phyloP scores from a whole-genome alignment of 2,113 vertebrate species.

The Mirounga angustirostris region DNA sequence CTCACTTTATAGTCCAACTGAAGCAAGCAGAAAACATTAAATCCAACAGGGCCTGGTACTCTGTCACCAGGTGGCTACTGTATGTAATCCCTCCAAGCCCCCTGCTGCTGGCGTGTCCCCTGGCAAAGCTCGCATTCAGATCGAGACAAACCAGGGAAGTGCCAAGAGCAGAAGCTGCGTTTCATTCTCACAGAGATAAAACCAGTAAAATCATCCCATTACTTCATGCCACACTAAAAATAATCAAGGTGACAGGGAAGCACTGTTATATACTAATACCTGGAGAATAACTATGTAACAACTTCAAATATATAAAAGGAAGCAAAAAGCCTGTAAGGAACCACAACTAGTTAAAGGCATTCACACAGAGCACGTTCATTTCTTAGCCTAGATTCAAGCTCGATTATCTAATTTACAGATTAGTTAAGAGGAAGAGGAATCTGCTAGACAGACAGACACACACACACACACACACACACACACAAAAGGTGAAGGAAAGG shows the following conservation, averaged over 20 bases:
- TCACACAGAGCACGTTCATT: neutral
- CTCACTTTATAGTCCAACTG: neutral
- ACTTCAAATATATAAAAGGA: neutral
- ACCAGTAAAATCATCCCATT: neutral
- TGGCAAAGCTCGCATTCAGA: neutral
- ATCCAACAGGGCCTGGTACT: neutral
- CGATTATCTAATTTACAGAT: neutral
- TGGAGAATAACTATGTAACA: neutral
- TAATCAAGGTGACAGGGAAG: neutral
- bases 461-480: too few species aligned
- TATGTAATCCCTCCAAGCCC: neutral
- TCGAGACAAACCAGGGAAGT: neutral
- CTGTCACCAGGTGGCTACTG: accelerated
- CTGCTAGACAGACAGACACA: neutral
- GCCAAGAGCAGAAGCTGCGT: neutral
- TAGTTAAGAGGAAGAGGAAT: neutral
- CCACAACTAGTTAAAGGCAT: neutral
- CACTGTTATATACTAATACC: neutral
- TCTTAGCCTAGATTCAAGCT: neutral
- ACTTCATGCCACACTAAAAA: neutral
- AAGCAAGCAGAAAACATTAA: neutral
- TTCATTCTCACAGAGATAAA: neutral
- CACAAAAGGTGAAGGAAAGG: neutral
- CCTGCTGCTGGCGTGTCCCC: accelerated
- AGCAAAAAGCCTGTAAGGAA: neutral